Base-by-base conservation (phyloP, 2,888 invertebrate genomes). In the Drosophila subsilvestris region DNA sequence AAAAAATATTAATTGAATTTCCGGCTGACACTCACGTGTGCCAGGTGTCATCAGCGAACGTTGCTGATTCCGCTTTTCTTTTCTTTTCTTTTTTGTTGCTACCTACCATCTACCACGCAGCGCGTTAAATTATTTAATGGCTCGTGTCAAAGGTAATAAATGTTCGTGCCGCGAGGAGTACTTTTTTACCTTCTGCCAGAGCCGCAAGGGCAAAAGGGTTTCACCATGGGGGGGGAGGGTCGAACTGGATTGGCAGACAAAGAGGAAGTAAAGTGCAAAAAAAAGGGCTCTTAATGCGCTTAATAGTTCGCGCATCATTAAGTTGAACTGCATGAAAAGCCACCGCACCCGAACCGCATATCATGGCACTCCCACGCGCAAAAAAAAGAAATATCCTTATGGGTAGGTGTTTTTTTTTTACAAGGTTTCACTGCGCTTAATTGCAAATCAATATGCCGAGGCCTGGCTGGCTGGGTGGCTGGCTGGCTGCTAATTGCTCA, bases 301-400 rank as follows among this genome's bases (percentile, higher is more conserved):
- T 85, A 86, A 85, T 86, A 88, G 85, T 81, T 86, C 71, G 79
- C 78, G 79, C 81, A 74, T 86, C 88, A 88, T 85, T 85, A 86
- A 85, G 75, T 88, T 77, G 75, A 72, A 79, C 79, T 80, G 79
- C 75, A 81, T 55, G 57, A 74, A 77, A 66, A 63, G 43, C 55
- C 49, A 25, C 32, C 32, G 32, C 54, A 37, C 61, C 43, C 10
- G n/a, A 9, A 7, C 27, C 45, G 54, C n/a, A n/a, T n/a, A n/a
- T n/a, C 54, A 25, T 61, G 37, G 42, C 49, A 22, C 27, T 6
- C 22, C 42, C 18, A 25, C 43, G 20, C 50, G 8, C 43, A 50
- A 50, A 22, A 63, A 66, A 27, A 3, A 54, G 47, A 63, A 66
- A 74, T 65, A 71, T 69, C 53, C 63, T 14, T 67, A 56, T 51